These are phyloP conservation scores for Stenurella melanura DNA, from an alignment of 2,888 invertebrate genomes.

Conservation along the genomic window DNA sequence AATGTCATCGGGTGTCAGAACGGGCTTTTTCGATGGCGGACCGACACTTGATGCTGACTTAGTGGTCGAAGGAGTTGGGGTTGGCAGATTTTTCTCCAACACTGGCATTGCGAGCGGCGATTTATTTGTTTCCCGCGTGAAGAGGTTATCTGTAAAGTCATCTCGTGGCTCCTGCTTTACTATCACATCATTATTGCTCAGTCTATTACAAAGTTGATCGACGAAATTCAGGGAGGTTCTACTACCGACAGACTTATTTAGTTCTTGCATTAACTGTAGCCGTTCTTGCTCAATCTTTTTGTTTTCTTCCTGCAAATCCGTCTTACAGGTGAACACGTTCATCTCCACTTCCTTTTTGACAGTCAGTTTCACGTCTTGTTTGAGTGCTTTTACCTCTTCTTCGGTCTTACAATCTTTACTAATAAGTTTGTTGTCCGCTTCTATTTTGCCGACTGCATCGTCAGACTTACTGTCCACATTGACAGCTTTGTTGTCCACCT, in stretches of 20 bases:
- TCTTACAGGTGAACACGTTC: slow-evolving; percentile 66
- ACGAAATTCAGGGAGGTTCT: slow-evolving; percentile 66
- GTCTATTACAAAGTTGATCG: slow-evolving; percentile 63
- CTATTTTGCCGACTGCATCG: slow-evolving; percentile 1
- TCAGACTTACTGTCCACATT: not conserved
- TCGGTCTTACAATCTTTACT: not conserved
- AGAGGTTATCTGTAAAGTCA: slow-evolving; percentile 37
- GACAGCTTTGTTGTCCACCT: not conserved
- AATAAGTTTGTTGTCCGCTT: not conserved
- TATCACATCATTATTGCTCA: slow-evolving; percentile 55
- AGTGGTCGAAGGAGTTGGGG: not conserved
- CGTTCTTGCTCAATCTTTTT: slow-evolving; percentile 74
- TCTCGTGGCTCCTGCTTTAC: slow-evolving; percentile 57
- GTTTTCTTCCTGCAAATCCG: slow-evolving; percentile 72
- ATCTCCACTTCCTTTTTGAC: slow-evolving; percentile 57
- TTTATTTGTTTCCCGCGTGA: not conserved
- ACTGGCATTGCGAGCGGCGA: slow-evolving; percentile 51
- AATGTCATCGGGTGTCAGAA: slow-evolving; percentile 50
- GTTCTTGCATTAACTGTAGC: slow-evolving; percentile 74
- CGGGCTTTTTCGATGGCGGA: slow-evolving; percentile 52
- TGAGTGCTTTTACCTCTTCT: slow-evolving; percentile 35
- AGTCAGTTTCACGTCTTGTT: slow-evolving; percentile 43
- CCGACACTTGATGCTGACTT: slow-evolving; percentile 2
- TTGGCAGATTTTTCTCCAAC: slow-evolving; percentile 48
- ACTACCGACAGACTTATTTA: slow-evolving; percentile 67